Conservation (phyloP, 2,113 vertebrate species). For the Hyaena hyaena region DNA sequence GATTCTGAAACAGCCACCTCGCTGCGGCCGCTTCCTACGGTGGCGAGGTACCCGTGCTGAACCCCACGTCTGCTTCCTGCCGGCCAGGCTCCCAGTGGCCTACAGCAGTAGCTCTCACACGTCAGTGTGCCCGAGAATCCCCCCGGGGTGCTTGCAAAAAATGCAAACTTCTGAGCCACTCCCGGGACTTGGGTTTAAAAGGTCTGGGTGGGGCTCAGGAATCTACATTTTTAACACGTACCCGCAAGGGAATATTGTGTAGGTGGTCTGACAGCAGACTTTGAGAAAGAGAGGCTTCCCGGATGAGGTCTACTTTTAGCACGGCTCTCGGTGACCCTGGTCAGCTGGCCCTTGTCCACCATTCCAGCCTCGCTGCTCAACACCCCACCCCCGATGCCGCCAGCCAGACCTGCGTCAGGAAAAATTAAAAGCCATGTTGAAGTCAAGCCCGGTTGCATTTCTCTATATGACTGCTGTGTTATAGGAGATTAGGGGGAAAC, state of each 20-base stretch:
- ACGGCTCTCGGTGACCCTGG: background rate
- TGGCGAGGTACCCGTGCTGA: background rate
- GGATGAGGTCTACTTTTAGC: background rate
- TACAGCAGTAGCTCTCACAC: background rate
- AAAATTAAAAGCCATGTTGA: conserved; percentile 19
- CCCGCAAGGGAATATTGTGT: background rate
- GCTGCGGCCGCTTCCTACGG: background rate
- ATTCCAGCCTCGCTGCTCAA: background rate
- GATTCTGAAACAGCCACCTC: background rate
- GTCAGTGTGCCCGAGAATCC: background rate
- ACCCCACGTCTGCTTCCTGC: background rate
- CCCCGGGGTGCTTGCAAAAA: background rate
- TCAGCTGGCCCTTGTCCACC: background rate
- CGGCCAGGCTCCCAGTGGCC: background rate
- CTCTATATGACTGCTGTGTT: background rate
- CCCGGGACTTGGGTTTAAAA: background rate
- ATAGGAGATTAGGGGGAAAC: background rate
- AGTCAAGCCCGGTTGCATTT: conserved; percentile 13
- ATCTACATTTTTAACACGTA: background rate
- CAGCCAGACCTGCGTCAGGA: background rate
- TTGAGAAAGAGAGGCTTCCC: background rate
- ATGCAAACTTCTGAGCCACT: background rate
- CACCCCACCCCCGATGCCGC: background rate
- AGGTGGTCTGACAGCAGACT: background rate
- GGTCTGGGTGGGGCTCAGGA: background rate